phyloP scores from a whole-genome alignment of 2,888 invertebrate species.

The Apamea crenata region DNA sequence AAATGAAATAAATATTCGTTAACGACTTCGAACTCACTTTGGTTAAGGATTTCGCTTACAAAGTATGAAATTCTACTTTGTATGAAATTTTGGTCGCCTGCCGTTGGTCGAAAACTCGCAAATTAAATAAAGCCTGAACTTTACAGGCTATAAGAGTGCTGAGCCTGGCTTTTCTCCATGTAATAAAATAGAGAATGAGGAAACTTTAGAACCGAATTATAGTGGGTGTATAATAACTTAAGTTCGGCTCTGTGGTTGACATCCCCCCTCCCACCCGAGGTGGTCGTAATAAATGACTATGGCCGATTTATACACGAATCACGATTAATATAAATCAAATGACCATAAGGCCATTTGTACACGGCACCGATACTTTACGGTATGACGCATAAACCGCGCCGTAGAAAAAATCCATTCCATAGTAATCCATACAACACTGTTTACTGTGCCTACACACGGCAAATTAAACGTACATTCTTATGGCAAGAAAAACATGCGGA shows the following conservation, averaged over 20 bases:
- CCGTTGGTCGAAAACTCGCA: slow-evolving; percentile 11
- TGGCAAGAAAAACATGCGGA: too few species aligned
- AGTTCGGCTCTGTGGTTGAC: slow-evolving; percentile 42
- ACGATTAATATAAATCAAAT: slow-evolving; percentile 35
- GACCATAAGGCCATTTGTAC: neutral
- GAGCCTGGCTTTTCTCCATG: slow-evolving; percentile 42
- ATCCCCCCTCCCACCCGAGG: neutral
- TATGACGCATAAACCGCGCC: neutral
- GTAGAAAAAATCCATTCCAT: too few species aligned
- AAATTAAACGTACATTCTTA: too few species aligned
- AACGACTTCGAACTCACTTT: slow-evolving; percentile 11
- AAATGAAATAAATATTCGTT: slow-evolving; percentile 23
- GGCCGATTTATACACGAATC: slow-evolving; percentile 36
- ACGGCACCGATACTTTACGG: neutral
- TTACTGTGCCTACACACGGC: too few species aligned
- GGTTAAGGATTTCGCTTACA: slow-evolving; percentile 22
- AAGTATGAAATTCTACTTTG: slow-evolving; percentile 47
- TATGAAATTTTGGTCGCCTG: slow-evolving; percentile 44
- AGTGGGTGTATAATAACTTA: slow-evolving; percentile 33
- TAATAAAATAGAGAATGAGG: slow-evolving; percentile 51
- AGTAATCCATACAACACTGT: too few species aligned
- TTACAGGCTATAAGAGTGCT: slow-evolving; percentile 52
- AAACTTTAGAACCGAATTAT: slow-evolving; percentile 38
- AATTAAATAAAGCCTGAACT: slow-evolving; percentile 44
- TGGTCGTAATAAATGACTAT: slow-evolving; percentile 24